A percentile compares a stretch with the other conserved stretches of the same genome.
Evolutionary conservation across 2,113 vertebrate genomes (phyloP).

Genomic region (Dicrurus megarhynchus): DNA sequence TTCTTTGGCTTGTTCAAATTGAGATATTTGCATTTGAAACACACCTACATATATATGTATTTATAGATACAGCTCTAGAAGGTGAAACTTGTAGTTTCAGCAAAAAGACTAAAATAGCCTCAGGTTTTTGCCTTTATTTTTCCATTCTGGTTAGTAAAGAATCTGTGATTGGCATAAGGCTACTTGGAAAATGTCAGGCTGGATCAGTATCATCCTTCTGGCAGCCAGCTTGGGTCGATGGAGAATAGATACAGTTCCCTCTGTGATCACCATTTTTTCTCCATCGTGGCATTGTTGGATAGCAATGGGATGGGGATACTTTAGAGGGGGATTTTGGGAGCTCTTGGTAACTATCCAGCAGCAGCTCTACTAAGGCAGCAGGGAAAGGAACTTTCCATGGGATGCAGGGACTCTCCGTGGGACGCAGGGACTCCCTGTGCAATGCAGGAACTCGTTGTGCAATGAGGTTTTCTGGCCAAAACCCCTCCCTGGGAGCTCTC

Average conservation of each 20-base stretch:
- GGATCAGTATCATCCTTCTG: background rate
- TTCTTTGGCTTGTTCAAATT: background rate
- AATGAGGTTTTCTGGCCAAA: background rate
- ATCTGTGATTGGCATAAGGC: background rate
- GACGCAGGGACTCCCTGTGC: too few species aligned
- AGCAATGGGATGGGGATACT: background rate
- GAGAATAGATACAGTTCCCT: background rate
- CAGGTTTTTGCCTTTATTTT: background rate
- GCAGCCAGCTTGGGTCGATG: background rate
- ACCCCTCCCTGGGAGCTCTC: background rate
- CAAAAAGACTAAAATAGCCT: background rate
- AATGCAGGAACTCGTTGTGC: background rate
- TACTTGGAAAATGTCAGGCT: background rate
- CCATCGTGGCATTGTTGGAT: accelerated
- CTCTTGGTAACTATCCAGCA: background rate
- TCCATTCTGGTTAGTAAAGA: background rate
- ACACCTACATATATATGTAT: background rate
- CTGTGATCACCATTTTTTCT: background rate
- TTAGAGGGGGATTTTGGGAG: background rate
- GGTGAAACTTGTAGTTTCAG: background rate
- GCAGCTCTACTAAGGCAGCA: accelerated
- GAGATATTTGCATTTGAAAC: background rate
- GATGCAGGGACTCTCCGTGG: background rate
- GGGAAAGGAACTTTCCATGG: background rate
- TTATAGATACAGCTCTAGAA: background rate